Conservation (phyloP, 1,140 invertebrate genomes). For the Aphelenchoides avenae region DNA sequence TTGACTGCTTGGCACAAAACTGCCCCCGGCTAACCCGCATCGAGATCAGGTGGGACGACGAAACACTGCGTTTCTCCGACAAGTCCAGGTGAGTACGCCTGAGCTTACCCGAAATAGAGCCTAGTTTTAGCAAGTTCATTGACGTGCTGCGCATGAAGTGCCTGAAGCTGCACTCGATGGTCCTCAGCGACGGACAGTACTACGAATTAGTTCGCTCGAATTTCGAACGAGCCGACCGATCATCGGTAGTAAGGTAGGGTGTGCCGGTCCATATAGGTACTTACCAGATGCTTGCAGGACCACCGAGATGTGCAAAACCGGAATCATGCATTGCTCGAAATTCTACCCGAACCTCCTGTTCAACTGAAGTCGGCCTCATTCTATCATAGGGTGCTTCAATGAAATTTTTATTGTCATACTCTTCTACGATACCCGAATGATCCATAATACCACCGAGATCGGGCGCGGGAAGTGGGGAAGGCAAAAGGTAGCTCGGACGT, state of each 20-base stretch:
- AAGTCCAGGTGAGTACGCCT: constrained; percentile 81
- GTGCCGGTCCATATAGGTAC: constrained; percentile 6
- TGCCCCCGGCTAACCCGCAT: constrained; percentile 81
- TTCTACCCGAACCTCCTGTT: constrained; percentile 55
- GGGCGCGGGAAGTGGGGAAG: too few species aligned
- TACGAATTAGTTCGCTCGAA: constrained; percentile 99
- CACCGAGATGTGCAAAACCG: constrained; percentile 58
- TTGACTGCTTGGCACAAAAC: constrained; percentile 92
- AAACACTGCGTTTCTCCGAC: constrained; percentile 94
- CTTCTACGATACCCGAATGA: too few species aligned
- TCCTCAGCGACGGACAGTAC: constrained; percentile 89
- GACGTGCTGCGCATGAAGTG: constrained; percentile 62
- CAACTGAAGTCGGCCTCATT: constrained; percentile 44
- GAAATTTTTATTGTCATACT: too few species aligned
- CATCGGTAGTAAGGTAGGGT: constrained; percentile 85
- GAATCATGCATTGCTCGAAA: constrained; percentile 55
- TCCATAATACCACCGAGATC: too few species aligned
- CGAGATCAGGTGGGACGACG: constrained; percentile 94
- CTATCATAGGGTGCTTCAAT: too few species aligned
- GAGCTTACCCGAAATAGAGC: constrained; percentile 63
- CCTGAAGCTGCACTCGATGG: constrained; percentile 63
- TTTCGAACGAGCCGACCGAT: constrained; percentile 92
- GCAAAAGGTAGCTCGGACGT: too few species aligned
- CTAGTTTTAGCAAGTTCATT: constrained; percentile 55
- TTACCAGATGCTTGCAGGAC: constrained; percentile 38